A percentile compares a stretch with the other conserved stretches of the same genome.
phyloP scores from a whole-genome alignment of 2,797 vertebrate genomes.

The Pseudopleuronectes americanus region DNA sequence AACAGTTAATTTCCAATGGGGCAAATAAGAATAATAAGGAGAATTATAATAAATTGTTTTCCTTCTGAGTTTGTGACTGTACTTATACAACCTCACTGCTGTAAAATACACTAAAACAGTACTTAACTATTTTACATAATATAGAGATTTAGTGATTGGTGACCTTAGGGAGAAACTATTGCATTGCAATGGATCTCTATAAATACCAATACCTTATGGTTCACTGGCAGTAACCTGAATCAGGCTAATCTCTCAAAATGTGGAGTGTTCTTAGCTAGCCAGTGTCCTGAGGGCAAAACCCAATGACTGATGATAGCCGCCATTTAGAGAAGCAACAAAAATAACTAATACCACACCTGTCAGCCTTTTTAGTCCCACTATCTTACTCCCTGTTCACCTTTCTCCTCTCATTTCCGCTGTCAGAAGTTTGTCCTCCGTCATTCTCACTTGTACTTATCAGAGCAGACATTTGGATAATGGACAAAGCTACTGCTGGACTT shows the following conservation, averaged over 20 bases:
- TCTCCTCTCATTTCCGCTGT: constrained; percentile 77
- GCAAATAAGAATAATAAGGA: constrained; percentile 9
- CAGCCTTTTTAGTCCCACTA: constrained; percentile 69
- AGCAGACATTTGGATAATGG: constrained; percentile 83
- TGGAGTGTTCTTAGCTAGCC: constrained; percentile 52
- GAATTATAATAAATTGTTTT: constrained; percentile 17
- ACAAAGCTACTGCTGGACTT: constrained; percentile 77
- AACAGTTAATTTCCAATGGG: constrained; percentile 21
- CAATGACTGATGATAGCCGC: constrained; percentile 42
- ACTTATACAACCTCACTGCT: constrained; percentile 12
- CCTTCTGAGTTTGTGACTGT: constrained; percentile 17
- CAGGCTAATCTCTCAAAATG: constrained; percentile 47
- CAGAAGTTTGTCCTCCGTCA: constrained; percentile 76
- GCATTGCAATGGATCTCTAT: neutral
- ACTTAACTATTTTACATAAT: constrained; percentile 7
- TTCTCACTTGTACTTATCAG: constrained; percentile 85
- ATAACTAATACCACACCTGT: constrained; percentile 64
- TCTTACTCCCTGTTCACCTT: constrained; percentile 69
- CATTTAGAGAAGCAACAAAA: constrained; percentile 51
- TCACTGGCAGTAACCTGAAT: constrained; percentile 40
- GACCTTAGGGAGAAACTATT: neutral
- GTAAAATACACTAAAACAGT: constrained; percentile 17
- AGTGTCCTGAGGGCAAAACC: constrained; percentile 43
- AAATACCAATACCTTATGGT: constrained; percentile 22
- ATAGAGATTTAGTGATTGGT: neutral